phyloP scores from a whole-genome alignment of 2,113 vertebrate genomes.

The Eurystomus gularis region DNA sequence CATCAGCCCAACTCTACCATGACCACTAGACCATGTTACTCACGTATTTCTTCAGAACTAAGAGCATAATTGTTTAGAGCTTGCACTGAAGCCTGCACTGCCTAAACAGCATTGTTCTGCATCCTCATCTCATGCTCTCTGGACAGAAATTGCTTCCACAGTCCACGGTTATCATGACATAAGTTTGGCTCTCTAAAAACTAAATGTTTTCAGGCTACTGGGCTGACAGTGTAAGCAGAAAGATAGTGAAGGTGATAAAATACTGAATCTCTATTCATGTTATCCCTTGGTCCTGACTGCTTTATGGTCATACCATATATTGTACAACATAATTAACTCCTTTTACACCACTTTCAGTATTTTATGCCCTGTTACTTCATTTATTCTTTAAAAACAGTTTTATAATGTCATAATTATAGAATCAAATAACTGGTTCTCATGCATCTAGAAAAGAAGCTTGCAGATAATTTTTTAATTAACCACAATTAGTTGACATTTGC shows the following conservation, averaged over 20 bases:
- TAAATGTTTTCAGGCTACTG: background rate
- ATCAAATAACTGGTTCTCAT: background rate
- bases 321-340: background rate
- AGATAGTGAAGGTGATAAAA: background rate
- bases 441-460: background rate
- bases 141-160: background rate
- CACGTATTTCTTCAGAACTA: background rate
- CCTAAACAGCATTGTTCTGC: background rate
- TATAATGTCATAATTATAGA: background rate
- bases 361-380: background rate
- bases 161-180: background rate
- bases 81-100: background rate
- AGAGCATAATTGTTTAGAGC: background rate
- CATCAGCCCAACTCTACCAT: no score
- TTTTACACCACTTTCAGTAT: background rate
- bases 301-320: background rate
- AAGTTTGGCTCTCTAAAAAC: background rate
- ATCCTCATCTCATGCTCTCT: background rate
- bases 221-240: background rate
- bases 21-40: background rate
- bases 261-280: background rate
- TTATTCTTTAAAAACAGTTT: background rate
- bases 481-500: background rate
- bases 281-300: background rate
- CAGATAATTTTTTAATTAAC: background rate